phyloP scores from a whole-genome alignment of 2,888 invertebrate genomes.

The Oconnorella tubifera region DNA sequence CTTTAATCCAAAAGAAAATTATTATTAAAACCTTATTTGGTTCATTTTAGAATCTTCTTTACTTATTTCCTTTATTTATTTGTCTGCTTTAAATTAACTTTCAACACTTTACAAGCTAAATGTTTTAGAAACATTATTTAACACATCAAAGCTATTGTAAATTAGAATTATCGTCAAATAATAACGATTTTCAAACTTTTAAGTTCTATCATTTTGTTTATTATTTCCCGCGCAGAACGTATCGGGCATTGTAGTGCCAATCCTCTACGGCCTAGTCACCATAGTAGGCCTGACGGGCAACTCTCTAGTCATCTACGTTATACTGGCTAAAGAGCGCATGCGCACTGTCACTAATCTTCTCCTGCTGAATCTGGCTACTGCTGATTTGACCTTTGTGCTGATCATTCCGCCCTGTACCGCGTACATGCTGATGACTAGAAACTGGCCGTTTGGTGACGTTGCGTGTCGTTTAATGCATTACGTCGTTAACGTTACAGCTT shows the following conservation, averaged over 20 bases:
- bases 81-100: too few species aligned
- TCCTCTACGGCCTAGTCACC: conserved; percentile 15
- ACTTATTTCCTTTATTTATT: too few species aligned
- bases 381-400: conserved; percentile 80
- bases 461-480: conserved; percentile 90
- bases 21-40: too few species aligned
- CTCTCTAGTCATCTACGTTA: conserved; percentile 16
- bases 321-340: conserved; percentile 60
- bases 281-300: conserved; percentile 11
- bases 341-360: conserved; percentile 77
- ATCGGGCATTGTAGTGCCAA: conserved; percentile 1
- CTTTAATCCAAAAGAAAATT: too few species aligned
- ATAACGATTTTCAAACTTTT: too few species aligned
- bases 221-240: background rate
- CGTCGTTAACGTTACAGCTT: conserved; percentile 82
- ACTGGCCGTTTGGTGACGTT: conserved; percentile 81
- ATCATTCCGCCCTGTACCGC: conserved; percentile 89
- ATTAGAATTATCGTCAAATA: too few species aligned
- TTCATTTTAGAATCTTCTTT: too few species aligned
- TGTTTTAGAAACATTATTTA: too few species aligned
- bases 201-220: too few species aligned
- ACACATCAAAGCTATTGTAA: too few species aligned
- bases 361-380: conserved; percentile 80
- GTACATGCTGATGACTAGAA: conserved; percentile 60
- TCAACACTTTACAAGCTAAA: too few species aligned